These are phyloP conservation scores for Crambe crambe DNA, from an alignment of 37 sponge, comb jelly and placozoan species.

Conservation along the genomic window DNA sequence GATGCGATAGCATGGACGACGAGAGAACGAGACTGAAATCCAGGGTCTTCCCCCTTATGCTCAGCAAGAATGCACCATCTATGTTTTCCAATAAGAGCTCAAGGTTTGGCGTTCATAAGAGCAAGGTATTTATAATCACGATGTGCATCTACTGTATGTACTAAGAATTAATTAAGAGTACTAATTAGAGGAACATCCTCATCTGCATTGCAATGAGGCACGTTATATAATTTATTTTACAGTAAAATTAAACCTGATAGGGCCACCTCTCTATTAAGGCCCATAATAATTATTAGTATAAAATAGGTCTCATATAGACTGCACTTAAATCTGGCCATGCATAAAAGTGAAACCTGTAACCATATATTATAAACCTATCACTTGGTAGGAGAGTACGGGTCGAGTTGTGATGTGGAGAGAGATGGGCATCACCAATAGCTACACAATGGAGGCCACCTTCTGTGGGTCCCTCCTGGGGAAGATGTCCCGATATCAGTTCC, in stretches of 20 bases:
- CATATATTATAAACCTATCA: too few species aligned
- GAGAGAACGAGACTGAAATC: constrained; percentile 45
- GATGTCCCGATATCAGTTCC: constrained; percentile 69
- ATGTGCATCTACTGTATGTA: neutral
- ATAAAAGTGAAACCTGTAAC: too few species aligned
- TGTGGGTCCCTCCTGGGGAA: constrained; percentile 81
- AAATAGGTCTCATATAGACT: too few species aligned
- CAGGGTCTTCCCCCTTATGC: constrained; percentile 90
- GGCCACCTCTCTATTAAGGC: too few species aligned
- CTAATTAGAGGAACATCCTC: too few species aligned
- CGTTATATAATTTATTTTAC: too few species aligned
- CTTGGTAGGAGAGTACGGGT: constrained; percentile 88
- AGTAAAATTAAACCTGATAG: too few species aligned
- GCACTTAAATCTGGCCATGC: too few species aligned
- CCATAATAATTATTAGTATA: too few species aligned
- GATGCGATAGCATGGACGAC: constrained; percentile 80
- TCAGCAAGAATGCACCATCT: constrained; percentile 81
- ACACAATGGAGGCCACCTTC: constrained; percentile 97
- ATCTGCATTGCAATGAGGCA: too few species aligned
- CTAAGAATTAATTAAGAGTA: too few species aligned
- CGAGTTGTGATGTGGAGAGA: constrained; percentile 96
- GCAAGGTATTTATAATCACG: constrained; percentile 83
- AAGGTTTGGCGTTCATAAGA: constrained; percentile 76
- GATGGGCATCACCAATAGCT: constrained; percentile 93
- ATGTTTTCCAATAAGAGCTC: constrained; percentile 82